Evolutionary conservation across 2,888 invertebrate species (phyloP).

Genomic region (Rhagonycha fulva): DNA sequence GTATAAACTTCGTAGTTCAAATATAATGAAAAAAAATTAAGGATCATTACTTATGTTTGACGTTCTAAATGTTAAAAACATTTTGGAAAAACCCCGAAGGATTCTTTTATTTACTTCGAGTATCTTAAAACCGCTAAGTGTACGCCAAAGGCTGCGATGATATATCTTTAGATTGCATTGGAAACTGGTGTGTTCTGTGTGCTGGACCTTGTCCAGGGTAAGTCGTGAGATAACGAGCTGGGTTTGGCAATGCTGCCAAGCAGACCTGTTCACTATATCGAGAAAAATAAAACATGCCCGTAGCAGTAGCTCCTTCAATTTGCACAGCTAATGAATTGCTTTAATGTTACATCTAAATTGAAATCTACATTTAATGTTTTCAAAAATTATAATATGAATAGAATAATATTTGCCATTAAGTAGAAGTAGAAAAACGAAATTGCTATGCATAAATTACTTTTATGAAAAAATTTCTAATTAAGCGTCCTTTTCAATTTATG

Average conservation of each 20-base stretch:
- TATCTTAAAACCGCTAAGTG: constrained; percentile 9
- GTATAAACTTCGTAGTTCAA: background rate
- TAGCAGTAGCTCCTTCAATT: constrained; percentile 21
- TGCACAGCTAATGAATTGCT: constrained; percentile 1
- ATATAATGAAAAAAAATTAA: constrained; percentile 1
- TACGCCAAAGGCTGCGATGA: constrained; percentile 24
- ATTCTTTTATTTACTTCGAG: constrained; percentile 7
- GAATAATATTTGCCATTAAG: background rate
- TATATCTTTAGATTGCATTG: constrained; percentile 37
- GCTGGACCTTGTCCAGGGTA: constrained; percentile 35
- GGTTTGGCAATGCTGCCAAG: constrained; percentile 25
- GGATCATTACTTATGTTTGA: constrained; percentile 8
- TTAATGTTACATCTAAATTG: background rate
- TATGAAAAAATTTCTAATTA: background rate
- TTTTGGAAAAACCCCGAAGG: constrained; percentile 1
- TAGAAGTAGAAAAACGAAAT: background rate
- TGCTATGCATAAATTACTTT: background rate
- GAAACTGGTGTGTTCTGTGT: constrained; percentile 33
- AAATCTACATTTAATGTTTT: background rate
- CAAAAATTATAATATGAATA: background rate
- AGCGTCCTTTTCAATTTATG: background rate
- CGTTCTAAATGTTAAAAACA: constrained; percentile 6
- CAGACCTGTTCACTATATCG: constrained; percentile 14
- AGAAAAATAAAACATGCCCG: constrained; percentile 9
- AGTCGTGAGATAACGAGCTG: constrained; percentile 40